phyloP scores from a whole-genome alignment of 2,113 vertebrate species.

The Pangasianodon gigas region DNA sequence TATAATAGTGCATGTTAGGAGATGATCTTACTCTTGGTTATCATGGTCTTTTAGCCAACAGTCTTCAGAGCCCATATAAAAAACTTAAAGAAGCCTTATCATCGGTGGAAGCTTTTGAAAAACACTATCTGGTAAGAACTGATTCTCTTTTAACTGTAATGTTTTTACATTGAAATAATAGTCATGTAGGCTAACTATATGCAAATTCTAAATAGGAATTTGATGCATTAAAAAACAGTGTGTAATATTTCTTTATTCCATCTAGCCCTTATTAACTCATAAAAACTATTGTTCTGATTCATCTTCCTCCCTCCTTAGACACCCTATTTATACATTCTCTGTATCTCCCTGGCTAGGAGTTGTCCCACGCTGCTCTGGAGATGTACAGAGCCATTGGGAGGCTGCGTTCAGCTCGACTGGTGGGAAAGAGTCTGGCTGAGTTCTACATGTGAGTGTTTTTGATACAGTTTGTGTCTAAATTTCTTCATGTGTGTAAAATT shows the following conservation, averaged over 20 bases:
- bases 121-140: conserved; percentile 90
- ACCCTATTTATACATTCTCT: conserved; percentile 12
- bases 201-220: neutral
- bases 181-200: neutral
- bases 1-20: neutral
- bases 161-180: neutral
- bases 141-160: neutral
- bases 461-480: neutral
- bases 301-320: neutral
- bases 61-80: conserved; percentile 95
- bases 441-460: conserved; percentile 88
- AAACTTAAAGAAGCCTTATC: conserved; percentile 96
- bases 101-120: conserved; percentile 95
- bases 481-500: neutral
- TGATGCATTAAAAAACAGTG: neutral
- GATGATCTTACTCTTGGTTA: neutral
- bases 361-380: conserved; percentile 92
- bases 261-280: neutral
- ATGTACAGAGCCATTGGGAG: conserved; percentile 91
- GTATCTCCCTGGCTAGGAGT: conserved; percentile 75
- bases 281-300: neutral
- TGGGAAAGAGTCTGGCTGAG: conserved; percentile 95
- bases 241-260: neutral
- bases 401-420: conserved; percentile 85
- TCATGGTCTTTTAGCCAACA: conserved; percentile 77